These are phyloP conservation scores for Brachionus koreanus DNA, from an alignment of 1,140 invertebrate species.

Conservation along the genomic window DNA sequence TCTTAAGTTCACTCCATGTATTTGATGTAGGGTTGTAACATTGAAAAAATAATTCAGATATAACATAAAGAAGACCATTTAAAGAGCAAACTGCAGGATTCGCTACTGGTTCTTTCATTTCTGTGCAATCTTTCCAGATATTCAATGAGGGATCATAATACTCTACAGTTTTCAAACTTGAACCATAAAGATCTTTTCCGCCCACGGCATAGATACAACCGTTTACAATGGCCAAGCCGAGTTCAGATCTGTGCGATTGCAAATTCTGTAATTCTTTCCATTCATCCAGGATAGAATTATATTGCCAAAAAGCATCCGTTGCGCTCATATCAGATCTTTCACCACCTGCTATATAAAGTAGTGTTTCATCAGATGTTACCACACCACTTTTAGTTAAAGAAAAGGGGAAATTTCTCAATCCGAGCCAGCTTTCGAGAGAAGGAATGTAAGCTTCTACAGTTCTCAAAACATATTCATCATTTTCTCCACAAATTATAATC, in stretches of 20 bases:
- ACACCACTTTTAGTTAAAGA: conserved; percentile 10
- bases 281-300: conserved; percentile 61
- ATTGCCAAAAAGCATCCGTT: conserved; percentile 56
- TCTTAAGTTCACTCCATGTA: conserved; percentile 47
- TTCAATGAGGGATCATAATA: conserved; percentile 60
- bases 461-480: conserved; percentile 21
- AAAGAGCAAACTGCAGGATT: conserved; percentile 61
- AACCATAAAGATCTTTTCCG: conserved; percentile 73
- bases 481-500: conserved; percentile 34
- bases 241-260: conserved; percentile 60
- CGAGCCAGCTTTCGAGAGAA: background rate
- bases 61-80: conserved; percentile 61
- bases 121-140: conserved; percentile 65
- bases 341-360: conserved; percentile 10
- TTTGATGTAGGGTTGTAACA: conserved; percentile 48
- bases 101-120: conserved; percentile 61
- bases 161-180: conserved; percentile 65
- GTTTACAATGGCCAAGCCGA: conserved; percentile 66
- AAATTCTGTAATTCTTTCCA: conserved; percentile 63
- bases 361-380: background rate
- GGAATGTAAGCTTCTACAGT: conserved; percentile 19
- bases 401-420: conserved; percentile 10
- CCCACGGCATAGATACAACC: conserved; percentile 72
- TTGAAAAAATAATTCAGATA: conserved; percentile 57
- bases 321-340: background rate